Evolutionary conservation across 2,113 vertebrate species (phyloP), one percentile per base, ranked within the genome.

Genomic region (Puffinus mauretanicus): DNA sequence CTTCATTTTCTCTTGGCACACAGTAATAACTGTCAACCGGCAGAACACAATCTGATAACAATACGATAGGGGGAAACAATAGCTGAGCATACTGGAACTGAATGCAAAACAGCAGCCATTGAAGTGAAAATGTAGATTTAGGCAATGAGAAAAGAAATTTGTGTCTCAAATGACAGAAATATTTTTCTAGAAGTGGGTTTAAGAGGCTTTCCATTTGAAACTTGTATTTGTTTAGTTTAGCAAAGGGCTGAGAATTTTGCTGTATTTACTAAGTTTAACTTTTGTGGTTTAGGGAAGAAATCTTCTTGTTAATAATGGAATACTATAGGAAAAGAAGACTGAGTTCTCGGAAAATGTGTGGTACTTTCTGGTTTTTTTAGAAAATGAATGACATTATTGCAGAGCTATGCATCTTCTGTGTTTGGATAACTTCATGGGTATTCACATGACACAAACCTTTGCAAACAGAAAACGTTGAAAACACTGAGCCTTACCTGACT

Each of bases 1-100:
- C 93, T 97, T 97, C 88, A 91, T 97, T 93, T 97, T 96, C 54
- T 80, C 75, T 76, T 93, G 82, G 57, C 34, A 61, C 60, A 6
- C 0, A 9, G 82, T 71, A 84, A 96, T 93, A 96, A 66, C 78
- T 73, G 51, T 70, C 90, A 97, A 81, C 49, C 87, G 91, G 75
- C 58, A 88, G 86, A 93, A 96, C 76, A 78, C 40, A 40, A 40
- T 73, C 90, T 92, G 80, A 90, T 91, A 88, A 93, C 82, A 94
- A 30, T 65, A 32, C 0, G 8, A 90, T 40, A 87, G 38, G 38
- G n/a, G 80, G 61, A 95, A 85, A 65, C 75, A 96, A 95, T 57
- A 40, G 58, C 40, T 76, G 42, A 79, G 61, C 34, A 8, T 30
- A 44, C 51, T 73, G 78, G 83, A 95, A 55, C 40, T 75, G 85